phyloP scores from a whole-genome alignment of 2,888 invertebrate species.

The Caenorhabditis plicata region DNA sequence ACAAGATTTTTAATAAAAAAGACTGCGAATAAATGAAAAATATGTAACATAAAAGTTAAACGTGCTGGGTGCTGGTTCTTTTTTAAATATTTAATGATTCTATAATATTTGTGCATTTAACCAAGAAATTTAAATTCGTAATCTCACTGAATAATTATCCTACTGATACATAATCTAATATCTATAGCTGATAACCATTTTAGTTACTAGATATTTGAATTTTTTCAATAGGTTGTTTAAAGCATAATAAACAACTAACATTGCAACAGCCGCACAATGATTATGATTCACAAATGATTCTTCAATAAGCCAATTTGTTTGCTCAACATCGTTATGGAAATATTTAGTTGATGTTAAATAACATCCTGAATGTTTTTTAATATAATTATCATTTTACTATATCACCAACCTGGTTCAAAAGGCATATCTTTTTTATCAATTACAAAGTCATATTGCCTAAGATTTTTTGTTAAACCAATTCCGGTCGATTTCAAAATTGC shows the following conservation, averaged over 20 bases:
- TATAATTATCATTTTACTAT: background rate
- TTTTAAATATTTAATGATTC: too few relatives aligned
- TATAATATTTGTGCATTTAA: too few relatives aligned
- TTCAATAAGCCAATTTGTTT: slow-evolving; percentile 58
- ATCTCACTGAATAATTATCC: too few relatives aligned
- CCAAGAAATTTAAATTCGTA: too few relatives aligned
- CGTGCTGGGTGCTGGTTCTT: too few relatives aligned
- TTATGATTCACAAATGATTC: slow-evolving; percentile 56
- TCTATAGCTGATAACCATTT: too few relatives aligned
- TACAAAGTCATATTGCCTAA: slow-evolving; percentile 54
- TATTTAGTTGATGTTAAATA: slow-evolving; percentile 52
- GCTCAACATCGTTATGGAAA: slow-evolving; percentile 31
- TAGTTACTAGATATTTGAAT: too few relatives aligned
- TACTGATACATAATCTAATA: too few relatives aligned
- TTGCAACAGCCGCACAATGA: slow-evolving; percentile 58
- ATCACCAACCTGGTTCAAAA: slow-evolving; percentile 40
- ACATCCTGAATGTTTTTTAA: slow-evolving; percentile 19
- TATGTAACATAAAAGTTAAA: too few relatives aligned
- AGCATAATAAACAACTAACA: slow-evolving; percentile 8
- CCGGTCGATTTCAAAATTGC: slow-evolving; percentile 65
- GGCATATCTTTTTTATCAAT: slow-evolving; percentile 34
- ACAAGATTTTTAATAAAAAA: too few relatives aligned
- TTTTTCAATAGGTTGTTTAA: too few relatives aligned
- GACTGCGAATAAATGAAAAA: too few relatives aligned
- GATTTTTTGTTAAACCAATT: slow-evolving; percentile 57